A percentile compares a stretch with the other conserved stretches of the same genome.
These are phyloP conservation scores for Samia ricini DNA, from an alignment of 1,140 invertebrate genomes.

Conservation along the genomic window DNA sequence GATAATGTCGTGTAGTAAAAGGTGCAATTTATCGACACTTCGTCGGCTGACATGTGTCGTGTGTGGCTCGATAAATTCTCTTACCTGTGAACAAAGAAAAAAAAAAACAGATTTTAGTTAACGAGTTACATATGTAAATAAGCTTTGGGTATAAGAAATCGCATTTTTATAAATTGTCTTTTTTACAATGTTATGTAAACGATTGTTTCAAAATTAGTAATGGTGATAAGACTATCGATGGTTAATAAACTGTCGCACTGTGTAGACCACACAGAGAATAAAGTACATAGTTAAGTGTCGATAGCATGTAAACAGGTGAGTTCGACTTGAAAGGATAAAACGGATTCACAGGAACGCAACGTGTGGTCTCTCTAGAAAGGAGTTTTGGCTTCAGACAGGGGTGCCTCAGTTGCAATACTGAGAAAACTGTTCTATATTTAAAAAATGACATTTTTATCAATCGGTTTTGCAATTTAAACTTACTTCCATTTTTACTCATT, in stretches of 20 bases:
- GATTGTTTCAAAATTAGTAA: too few species aligned
- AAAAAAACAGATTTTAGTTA: slow-evolving; percentile 23
- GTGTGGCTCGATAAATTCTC: slow-evolving; percentile 25
- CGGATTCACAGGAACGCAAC: slow-evolving; percentile 10
- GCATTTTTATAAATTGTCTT: too few species aligned
- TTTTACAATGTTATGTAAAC: too few species aligned
- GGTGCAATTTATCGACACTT: slow-evolving; percentile 31
- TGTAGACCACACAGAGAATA: slow-evolving; percentile 20
- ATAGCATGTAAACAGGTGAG: slow-evolving; percentile 18
- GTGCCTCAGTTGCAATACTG: background rate
- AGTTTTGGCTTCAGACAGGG: background rate
- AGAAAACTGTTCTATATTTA: too few species aligned
- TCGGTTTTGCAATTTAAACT: too few species aligned
- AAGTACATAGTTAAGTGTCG: background rate
- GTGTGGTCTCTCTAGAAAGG: slow-evolving; percentile 23
- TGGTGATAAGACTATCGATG: too few species aligned
- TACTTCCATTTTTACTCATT: too few species aligned
- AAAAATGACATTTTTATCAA: too few species aligned
- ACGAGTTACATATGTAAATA: background rate
- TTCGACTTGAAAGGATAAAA: slow-evolving; percentile 10
- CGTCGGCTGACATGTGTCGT: slow-evolving; percentile 29
- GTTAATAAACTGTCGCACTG: too few species aligned
- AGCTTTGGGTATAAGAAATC: too few species aligned
- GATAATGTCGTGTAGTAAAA: slow-evolving; percentile 26
- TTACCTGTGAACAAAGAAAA: slow-evolving; percentile 48